These are phyloP conservation scores for Meghimatium bilineatum DNA, from an alignment of 2,888 invertebrate species.

Conservation along the genomic window DNA sequence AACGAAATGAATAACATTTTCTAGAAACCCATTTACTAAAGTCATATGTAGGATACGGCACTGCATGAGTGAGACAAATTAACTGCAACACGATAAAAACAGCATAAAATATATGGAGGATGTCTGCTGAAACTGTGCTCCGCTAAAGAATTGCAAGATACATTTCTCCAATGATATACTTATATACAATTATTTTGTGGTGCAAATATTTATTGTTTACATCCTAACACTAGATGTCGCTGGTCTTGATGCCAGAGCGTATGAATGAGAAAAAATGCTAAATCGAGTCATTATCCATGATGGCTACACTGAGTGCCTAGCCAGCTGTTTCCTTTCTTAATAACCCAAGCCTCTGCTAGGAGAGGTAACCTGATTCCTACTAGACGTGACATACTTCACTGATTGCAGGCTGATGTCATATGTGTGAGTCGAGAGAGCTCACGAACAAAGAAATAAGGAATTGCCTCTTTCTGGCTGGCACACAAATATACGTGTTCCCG, in stretches of 20 bases:
- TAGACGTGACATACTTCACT: slow-evolving; percentile 40
- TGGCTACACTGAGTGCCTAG: slow-evolving; percentile 12
- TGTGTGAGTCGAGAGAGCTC: slow-evolving; percentile 23
- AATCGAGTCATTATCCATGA: neutral
- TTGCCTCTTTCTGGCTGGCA: slow-evolving; percentile 39
- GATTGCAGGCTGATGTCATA: slow-evolving; percentile 36
- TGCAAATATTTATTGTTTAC: too few species aligned
- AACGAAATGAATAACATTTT: too few species aligned
- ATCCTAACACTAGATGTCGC: neutral
- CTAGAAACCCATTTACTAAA: too few species aligned
- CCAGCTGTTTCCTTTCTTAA: slow-evolving; percentile 35
- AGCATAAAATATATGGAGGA: too few species aligned
- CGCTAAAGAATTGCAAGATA: too few species aligned
- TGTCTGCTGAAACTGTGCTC: too few species aligned
- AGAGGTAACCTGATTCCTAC: slow-evolving; percentile 21
- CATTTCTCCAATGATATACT: too few species aligned
- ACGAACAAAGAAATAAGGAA: slow-evolving; percentile 44
- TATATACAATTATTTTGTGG: too few species aligned
- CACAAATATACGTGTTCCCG: slow-evolving; percentile 17
- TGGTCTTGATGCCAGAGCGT: neutral
- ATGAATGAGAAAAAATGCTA: neutral
- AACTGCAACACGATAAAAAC: too few species aligned
- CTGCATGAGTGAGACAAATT: too few species aligned
- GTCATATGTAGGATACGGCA: too few species aligned
- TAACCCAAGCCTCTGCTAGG: neutral